These are phyloP conservation scores for Ammospiza nelsoni DNA, from an alignment of 2,113 vertebrate genomes.

Conservation along the genomic window DNA sequence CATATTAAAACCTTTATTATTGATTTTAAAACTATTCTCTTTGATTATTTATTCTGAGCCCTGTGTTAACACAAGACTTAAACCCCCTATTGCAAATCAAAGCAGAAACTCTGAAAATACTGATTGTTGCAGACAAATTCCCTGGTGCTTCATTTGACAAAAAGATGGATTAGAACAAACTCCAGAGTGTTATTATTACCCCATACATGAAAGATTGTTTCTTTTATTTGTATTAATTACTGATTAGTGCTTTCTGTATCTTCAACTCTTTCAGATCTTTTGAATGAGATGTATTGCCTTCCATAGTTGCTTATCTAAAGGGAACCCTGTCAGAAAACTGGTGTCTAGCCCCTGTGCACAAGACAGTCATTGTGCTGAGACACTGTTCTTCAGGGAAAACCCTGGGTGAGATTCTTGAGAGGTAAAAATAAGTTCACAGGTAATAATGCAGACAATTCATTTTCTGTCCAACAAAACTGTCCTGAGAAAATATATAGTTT, in stretches of 20 bases:
- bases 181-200: constrained; percentile 69
- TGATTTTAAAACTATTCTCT: neutral
- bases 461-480: neutral
- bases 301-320: neutral
- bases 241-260: constrained; percentile 68
- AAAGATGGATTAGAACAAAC: constrained; percentile 71
- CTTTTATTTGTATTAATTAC: constrained; percentile 72
- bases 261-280: constrained; percentile 26
- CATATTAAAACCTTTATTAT: neutral
- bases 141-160: constrained; percentile 62
- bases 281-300: constrained; percentile 38
- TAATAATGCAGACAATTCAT: neutral
- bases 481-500: neutral
- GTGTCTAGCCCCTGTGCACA: neutral
- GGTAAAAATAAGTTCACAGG: constrained; percentile 5
- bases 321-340: neutral
- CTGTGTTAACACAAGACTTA: constrained; percentile 14
- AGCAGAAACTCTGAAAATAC: constrained; percentile 55
- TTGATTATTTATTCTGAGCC: constrained; percentile 29
- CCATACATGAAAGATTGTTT: constrained; percentile 70
- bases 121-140: constrained; percentile 53
- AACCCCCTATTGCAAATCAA: constrained; percentile 34
- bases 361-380: neutral
- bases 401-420: neutral
- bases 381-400: neutral